Conservation (phyloP, 1,140 invertebrate species). For the Procambarus clarkii region DNA sequence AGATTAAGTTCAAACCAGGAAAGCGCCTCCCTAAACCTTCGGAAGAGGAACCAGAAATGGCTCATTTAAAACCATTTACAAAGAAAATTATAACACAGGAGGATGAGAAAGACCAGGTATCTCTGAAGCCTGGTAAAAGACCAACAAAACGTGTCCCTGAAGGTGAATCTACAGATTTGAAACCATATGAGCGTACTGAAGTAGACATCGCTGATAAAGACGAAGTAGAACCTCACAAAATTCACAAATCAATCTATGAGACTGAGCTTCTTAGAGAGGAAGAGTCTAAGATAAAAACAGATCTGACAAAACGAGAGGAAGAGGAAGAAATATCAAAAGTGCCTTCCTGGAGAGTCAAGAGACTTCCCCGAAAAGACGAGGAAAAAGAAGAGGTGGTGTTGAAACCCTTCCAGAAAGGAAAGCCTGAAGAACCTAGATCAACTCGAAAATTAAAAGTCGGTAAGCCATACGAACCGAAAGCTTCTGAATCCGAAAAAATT, state of each 20-base stretch:
- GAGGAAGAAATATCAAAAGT: constrained; percentile 6
- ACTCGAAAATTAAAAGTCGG: constrained; percentile 75
- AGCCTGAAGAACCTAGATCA: constrained; percentile 72
- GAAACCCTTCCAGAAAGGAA: constrained; percentile 73
- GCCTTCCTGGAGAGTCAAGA: constrained; percentile 41
- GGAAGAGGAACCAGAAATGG: constrained; percentile 45
- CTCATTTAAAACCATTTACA: constrained; percentile 47
- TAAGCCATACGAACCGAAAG: constrained; percentile 71
- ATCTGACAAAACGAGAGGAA: constrained; percentile 24
- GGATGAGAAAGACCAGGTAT: constrained; percentile 50
- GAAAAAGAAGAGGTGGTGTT: not conserved
- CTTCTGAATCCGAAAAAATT: not conserved
- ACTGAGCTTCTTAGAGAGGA: not conserved
- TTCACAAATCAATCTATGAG: constrained; percentile 4
- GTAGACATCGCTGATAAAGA: constrained; percentile 73
- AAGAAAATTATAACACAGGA: constrained; percentile 51
- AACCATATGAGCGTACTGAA: constrained; percentile 56
- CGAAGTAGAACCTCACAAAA: constrained; percentile 53
- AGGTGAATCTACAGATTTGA: constrained; percentile 17
- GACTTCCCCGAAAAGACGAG: constrained; percentile 28
- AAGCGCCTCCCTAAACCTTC: constrained; percentile 56
- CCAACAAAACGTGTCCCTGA: constrained; percentile 64
- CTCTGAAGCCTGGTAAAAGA: constrained; percentile 70
- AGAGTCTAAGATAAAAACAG: constrained; percentile 21
- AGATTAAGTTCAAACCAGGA: constrained; percentile 51